These are phyloP conservation scores for Buathra laborator DNA, from an alignment of 2,888 invertebrate genomes.

Conservation along the genomic window DNA sequence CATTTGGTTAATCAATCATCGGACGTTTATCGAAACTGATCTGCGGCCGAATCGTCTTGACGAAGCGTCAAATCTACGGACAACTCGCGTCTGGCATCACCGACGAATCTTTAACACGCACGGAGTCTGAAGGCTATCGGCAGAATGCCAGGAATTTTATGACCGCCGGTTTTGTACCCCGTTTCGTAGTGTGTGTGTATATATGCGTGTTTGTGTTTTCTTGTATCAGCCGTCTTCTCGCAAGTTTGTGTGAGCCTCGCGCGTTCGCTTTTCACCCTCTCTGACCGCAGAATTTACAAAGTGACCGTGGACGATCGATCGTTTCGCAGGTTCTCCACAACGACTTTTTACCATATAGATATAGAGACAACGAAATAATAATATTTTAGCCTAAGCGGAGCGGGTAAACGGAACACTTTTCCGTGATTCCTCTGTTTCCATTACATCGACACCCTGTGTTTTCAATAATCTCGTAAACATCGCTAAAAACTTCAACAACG, in stretches of 20 bases:
- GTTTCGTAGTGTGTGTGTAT: not conserved
- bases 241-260: slow-evolving; percentile 10
- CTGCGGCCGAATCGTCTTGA: not conserved
- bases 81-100: slow-evolving; percentile 6
- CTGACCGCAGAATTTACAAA: slow-evolving; percentile 60
- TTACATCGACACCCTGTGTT: not conserved
- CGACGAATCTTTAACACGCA: slow-evolving; percentile 53
- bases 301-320: slow-evolving; percentile 70
- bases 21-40: not conserved
- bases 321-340: slow-evolving; percentile 53
- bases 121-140: slow-evolving; percentile 70
- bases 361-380: not conserved
- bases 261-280: slow-evolving; percentile 17
- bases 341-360: slow-evolving; percentile 26
- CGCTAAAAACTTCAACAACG: not conserved
- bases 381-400: not conserved
- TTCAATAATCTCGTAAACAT: not conserved
- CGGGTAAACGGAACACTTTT: not conserved
- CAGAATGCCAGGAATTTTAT: slow-evolving; percentile 72
- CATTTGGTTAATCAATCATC: not conserved
- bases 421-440: not conserved
- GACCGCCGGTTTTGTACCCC: slow-evolving; percentile 39
- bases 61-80: slow-evolving; percentile 1
- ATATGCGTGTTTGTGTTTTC: slow-evolving; percentile 30
- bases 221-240: slow-evolving; percentile 12